Evolutionary conservation across 2,888 invertebrate genomes (phyloP).

Genomic region (Elmis aenea): DNA sequence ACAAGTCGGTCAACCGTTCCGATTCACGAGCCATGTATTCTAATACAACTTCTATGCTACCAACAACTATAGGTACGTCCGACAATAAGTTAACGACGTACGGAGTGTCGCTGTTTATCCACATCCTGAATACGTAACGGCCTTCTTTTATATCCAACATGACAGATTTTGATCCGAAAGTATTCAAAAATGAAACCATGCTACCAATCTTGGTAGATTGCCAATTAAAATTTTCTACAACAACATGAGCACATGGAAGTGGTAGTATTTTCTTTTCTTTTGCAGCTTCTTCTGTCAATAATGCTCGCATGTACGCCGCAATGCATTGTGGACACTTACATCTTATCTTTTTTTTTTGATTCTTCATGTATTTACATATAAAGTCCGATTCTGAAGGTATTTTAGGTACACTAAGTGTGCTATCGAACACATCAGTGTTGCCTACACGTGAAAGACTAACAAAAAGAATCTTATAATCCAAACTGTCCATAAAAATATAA

Average conservation of each 20-base stretch:
- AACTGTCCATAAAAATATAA: conserved; percentile 37
- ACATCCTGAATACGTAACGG: conserved; percentile 26
- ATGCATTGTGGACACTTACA: neutral
- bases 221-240: conserved; percentile 38
- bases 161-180: conserved; percentile 30
- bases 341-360: too few relatives aligned
- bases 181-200: conserved; percentile 26
- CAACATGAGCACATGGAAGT: conserved; percentile 24
- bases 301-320: neutral
- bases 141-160: conserved; percentile 31
- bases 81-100: conserved; percentile 33
- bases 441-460: conserved; percentile 34
- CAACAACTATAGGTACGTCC: conserved; percentile 29
- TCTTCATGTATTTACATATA: too few relatives aligned
- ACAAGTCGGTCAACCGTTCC: conserved; percentile 28
- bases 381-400: neutral
- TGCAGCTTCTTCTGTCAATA: neutral
- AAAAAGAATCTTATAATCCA: conserved; percentile 34
- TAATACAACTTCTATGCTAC: conserved; percentile 32
- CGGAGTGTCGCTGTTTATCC: conserved; percentile 33
- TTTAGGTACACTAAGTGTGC: neutral
- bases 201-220: conserved; percentile 25
- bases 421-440: conserved; percentile 16
- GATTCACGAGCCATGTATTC: conserved; percentile 34
- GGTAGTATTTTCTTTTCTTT: neutral